Evolutionary conservation across 2,888 invertebrate genomes (phyloP), one percentile per base, ranked within the genome.

Genomic region (Agrochola circellaris): DNA sequence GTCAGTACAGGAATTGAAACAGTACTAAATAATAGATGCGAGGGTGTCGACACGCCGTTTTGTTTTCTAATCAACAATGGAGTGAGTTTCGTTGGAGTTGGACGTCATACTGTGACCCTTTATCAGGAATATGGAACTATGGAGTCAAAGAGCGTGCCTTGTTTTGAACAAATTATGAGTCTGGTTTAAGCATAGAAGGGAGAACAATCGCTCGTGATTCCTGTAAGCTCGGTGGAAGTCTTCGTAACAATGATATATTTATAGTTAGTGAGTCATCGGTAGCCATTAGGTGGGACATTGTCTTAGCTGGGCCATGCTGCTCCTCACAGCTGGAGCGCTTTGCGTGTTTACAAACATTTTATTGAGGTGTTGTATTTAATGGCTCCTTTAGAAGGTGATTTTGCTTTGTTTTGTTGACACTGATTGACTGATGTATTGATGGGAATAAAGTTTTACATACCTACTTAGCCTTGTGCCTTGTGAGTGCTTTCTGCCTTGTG

Each of bases 261-360:
- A 94, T 94, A 91, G 93, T 90, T 86, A 89, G 90, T 95, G 95
- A 96, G 92, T 96, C 96, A 96, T 95, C 93, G 95, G 94, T 93
- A 94, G 94, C 94, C 89, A 94, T 95, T 94, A 95, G 93, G 88
- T 87, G 88, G 91, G 81, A 88, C 87, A 94, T 96, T 96, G 95
- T 96, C 94, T 96, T 94, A 93, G 87, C 90, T 91, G 89, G 89
- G 87, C 87, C 90, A 89, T 87, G 88, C 87, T 82, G 88, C 87
- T 87, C 89, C 90, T 91, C 96, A 68, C 96, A 94, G 96, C 93
- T 95, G 96, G 96, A 95, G 84, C 85, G 94, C 94, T 95, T 95
- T 95, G 92, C 93, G 90, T 96, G 96, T 96, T 96, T 96, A 96
- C 96, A 96, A 96, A 96, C 95, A 96, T 93, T 96, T 96, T 96